Percentiles rank a stretch among this genome's conserved stretches.
Evolutionary conservation across 2,888 invertebrate species (phyloP).

Genomic region (Chymomyza procnemis): DNA sequence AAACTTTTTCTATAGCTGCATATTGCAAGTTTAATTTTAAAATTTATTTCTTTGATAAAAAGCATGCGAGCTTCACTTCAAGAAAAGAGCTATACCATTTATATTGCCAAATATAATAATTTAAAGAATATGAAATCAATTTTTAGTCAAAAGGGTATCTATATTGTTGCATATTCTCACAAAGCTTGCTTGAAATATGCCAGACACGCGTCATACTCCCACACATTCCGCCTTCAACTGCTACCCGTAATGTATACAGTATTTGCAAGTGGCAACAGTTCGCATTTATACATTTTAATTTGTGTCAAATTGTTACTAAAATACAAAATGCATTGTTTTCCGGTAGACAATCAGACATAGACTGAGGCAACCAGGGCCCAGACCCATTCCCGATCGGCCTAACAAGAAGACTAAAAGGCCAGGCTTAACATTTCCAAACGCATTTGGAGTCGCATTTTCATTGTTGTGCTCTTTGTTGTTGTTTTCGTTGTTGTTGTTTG

Average conservation of each 20-base stretch:
- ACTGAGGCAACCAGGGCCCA: constrained; percentile 1
- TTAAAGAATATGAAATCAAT: too few relatives aligned
- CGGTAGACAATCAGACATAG: constrained; percentile 1
- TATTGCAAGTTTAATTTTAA: too few relatives aligned
- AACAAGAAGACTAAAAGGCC: not conserved
- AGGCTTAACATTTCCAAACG: constrained; percentile 11
- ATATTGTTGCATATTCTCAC: not conserved
- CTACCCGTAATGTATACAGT: constrained; percentile 13
- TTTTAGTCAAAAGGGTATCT: not conserved
- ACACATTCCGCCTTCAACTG: not conserved
- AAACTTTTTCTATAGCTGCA: too few relatives aligned
- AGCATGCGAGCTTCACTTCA: too few relatives aligned
- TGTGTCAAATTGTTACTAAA: constrained; percentile 73
- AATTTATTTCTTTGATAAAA: too few relatives aligned
- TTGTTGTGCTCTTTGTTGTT: constrained; percentile 25
- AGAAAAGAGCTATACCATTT: too few relatives aligned
- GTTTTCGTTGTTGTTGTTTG: constrained; percentile 20
- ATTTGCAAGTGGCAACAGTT: constrained; percentile 10
- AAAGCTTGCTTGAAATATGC: not conserved
- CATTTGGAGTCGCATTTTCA: constrained; percentile 41
- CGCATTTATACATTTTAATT: constrained; percentile 63
- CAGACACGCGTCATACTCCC: not conserved
- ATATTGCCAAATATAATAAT: too few relatives aligned
- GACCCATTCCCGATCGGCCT: not conserved
- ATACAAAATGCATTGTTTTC: constrained; percentile 70